Percentiles rank a stretch among this genome's conserved stretches.
Evolutionary conservation across 2,797 vertebrate species (phyloP).

Genomic region (Malacoraja senta): DNA sequence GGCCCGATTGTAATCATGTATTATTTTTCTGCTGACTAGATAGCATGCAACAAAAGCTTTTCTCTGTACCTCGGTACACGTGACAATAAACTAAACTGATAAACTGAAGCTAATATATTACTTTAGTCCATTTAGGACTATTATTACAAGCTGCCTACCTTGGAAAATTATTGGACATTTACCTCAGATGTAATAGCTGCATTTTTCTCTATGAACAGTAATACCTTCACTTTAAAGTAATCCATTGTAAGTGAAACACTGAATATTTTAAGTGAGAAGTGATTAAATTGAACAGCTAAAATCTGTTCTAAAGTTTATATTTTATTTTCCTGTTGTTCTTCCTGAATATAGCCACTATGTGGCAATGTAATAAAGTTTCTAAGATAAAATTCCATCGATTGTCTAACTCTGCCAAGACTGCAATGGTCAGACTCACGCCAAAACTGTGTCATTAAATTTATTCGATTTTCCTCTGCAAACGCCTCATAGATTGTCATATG

Average conservation of each 20-base stretch:
- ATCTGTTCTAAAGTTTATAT: background rate
- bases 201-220: background rate
- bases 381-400: background rate
- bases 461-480: conserved; percentile 7
- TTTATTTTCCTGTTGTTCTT: background rate
- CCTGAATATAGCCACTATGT: background rate
- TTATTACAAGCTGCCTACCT: too few species aligned
- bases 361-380: conserved; percentile 19
- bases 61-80: too few species aligned
- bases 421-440: background rate
- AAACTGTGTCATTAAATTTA: background rate
- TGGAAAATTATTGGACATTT: background rate
- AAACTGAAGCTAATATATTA: background rate
- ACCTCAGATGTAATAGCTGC: background rate
- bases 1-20: too few species aligned
- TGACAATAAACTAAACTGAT: too few species aligned
- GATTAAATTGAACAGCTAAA: background rate
- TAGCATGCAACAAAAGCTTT: too few species aligned
- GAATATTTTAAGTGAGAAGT: background rate
- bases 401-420: background rate
- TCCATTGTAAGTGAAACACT: background rate
- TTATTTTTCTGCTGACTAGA: too few species aligned
- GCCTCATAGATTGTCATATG: background rate
- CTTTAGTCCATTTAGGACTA: background rate
- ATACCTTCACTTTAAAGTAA: background rate